Evolutionary conservation across 1,140 invertebrate genomes (phyloP), one percentile per base, ranked within the genome.

Genomic region (Araneus ventricosus): DNA sequence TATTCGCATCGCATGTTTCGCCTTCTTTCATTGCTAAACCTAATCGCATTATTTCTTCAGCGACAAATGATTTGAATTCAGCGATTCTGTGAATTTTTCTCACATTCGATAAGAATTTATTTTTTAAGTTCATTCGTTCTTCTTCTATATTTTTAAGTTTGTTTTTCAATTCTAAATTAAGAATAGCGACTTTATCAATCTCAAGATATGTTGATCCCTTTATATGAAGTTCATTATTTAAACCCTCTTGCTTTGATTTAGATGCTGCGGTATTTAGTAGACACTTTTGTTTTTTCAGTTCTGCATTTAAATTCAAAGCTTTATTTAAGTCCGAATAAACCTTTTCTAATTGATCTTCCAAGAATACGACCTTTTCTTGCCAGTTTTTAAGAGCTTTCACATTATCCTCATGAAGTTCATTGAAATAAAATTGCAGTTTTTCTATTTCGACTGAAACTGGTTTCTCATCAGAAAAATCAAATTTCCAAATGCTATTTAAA

Each of bases 31-130:
- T 45, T 27, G 39, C 80, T 34, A 84, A 45, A n/a, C 39, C 80
- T 52, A 84, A 8, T 10, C 27, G 17, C 80, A 84, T 24, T 10
- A 84, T 52, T 45, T 84, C 80, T 45, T 84, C 80, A 10, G 80
- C 80, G 22, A 84, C 80, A 45, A 45, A 84, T 8, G 80, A 39
- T 84, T 52, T 84, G 27, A 45, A 84, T 14, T 84, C 80, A n/a
- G 80, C 80, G 1, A n/a, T 84, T 45, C 24, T 2, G 39, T 84
- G 45, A n/a, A 84, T 45, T 39, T 84, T 45, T 8, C 39, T n/a
- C 37, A 84, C 39, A 41, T n/a, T 45, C 14, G 39, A 84, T 84
- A 84, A 24, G 10, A 84, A 84, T 52, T 45, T 41, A 45, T 41
- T 27, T 52, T 41, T 84, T 41, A 82, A n/a, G 2, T 84, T 45